Conservation (phyloP, 2,888 invertebrate genomes). For the Slavum lentiscoides region DNA sequence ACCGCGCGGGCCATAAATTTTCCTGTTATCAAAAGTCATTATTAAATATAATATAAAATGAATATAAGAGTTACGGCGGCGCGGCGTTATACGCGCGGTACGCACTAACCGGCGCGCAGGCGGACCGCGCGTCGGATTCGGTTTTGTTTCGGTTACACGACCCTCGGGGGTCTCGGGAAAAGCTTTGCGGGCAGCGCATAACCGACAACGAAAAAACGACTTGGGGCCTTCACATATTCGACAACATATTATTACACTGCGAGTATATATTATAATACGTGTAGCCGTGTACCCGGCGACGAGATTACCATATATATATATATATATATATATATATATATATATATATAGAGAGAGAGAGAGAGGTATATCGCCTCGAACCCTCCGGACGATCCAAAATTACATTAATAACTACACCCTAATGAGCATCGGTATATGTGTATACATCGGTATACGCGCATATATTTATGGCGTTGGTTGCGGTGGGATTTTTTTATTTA, state of each 20-base stretch:
- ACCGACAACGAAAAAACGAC: conserved; percentile 4
- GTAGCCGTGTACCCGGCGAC: not conserved
- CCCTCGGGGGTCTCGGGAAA: conserved; percentile 2
- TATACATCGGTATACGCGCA: too few relatives aligned
- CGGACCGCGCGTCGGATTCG: conserved; percentile 25
- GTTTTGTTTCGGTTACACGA: conserved; percentile 26
- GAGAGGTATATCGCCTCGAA: not conserved
- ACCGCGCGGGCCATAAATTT: not conserved
- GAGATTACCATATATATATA: conserved; percentile 23
- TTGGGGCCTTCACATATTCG: too few relatives aligned
- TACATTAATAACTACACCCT: conserved; percentile 49
- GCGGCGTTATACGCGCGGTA: not conserved
- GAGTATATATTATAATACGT: too few relatives aligned
- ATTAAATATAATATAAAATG: conserved; percentile 25
- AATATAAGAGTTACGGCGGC: not conserved
- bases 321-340: too few relatives aligned
- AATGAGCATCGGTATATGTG: conserved; percentile 23
- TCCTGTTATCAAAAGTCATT: conserved; percentile 37
- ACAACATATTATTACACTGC: too few relatives aligned
- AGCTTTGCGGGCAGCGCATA: conserved; percentile 16
- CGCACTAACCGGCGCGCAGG: too few relatives aligned
- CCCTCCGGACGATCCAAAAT: conserved; percentile 33
- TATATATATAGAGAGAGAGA: too few relatives aligned
- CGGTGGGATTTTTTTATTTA: conserved; percentile 13
- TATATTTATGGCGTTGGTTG: not conserved